phyloP scores from a whole-genome alignment of 2,797 vertebrate genomes.

The Enteromius fasciolatus region DNA sequence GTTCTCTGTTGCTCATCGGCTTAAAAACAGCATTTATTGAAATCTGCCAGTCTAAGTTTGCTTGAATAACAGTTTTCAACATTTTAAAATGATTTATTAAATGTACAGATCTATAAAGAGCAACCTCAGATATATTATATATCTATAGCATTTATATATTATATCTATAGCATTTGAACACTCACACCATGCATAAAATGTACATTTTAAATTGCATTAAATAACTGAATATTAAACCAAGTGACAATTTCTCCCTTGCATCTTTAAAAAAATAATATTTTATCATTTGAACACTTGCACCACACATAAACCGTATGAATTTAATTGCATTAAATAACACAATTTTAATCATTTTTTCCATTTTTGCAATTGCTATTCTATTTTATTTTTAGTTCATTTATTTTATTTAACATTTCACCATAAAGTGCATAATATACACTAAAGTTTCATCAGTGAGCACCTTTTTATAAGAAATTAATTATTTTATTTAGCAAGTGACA shows the following conservation, averaged over 20 bases:
- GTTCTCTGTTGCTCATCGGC: slow-evolving; percentile 5
- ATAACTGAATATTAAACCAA: neutral
- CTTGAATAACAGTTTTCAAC: neutral
- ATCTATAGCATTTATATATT: neutral
- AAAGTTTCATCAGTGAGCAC: neutral
- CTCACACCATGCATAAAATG: neutral
- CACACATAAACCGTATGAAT: neutral
- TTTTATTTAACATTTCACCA: neutral
- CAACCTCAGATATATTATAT: neutral
- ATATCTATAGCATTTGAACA: neutral
- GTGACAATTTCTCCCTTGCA: neutral
- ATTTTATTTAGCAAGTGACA: neutral
- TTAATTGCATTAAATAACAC: neutral
- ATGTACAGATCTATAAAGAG: neutral
- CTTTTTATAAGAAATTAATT: neutral
- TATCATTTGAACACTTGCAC: neutral
- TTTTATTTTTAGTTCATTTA: neutral
- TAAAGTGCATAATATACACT: neutral
- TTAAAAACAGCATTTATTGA: slow-evolving; percentile 26
- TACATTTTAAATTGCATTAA: neutral
- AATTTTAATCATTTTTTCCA: neutral
- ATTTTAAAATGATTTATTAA: neutral
- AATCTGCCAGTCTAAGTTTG: neutral
- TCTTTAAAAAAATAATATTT: too few relatives aligned
- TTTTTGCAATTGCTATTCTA: neutral